Conservation (phyloP, 2,888 invertebrate genomes). For the Elysia crispata region DNA sequence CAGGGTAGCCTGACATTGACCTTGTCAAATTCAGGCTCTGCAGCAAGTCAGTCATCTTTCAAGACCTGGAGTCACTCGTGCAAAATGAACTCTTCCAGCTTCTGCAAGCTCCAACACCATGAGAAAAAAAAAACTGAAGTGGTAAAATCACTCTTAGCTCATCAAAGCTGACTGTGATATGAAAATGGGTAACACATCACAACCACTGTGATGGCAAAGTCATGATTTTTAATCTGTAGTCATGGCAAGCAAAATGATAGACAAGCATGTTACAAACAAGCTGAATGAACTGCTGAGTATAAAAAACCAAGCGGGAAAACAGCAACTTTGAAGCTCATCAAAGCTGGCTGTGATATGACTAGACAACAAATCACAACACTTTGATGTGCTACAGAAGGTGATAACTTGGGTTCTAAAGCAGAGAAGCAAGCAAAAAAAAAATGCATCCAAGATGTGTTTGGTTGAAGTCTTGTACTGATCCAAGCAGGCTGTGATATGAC, state of each 20-base stretch:
- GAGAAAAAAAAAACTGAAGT: no score
- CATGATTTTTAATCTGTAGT: conserved; percentile 51
- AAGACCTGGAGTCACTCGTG: no score
- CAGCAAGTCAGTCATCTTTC: no score
- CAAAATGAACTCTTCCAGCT: no score
- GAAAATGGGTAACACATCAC: conserved; percentile 85
- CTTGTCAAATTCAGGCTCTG: conserved; percentile 42
- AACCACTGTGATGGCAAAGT: conserved; percentile 89
- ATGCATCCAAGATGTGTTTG: neutral
- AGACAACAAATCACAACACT: conserved; percentile 89
- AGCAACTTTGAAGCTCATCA: conserved; percentile 80
- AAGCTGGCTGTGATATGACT: conserved; percentile 98
- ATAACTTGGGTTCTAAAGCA: no score
- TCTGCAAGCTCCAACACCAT: no score
- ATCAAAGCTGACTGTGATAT: conserved; percentile 99
- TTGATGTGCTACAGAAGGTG: conserved; percentile 81
- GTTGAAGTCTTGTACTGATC: conserved; percentile 78
- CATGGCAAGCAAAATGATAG: neutral
- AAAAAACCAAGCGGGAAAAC: neutral
- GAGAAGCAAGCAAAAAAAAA: neutral
- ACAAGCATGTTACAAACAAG: no score
- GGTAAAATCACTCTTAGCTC: conserved; percentile 57
- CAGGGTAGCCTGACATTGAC: conserved; percentile 53
- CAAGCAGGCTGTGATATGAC: conserved; percentile 99
- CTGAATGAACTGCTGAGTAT: no score